Evolutionary conservation across 2,113 vertebrate genomes (phyloP).

Genomic region (Equus przewalskii): DNA sequence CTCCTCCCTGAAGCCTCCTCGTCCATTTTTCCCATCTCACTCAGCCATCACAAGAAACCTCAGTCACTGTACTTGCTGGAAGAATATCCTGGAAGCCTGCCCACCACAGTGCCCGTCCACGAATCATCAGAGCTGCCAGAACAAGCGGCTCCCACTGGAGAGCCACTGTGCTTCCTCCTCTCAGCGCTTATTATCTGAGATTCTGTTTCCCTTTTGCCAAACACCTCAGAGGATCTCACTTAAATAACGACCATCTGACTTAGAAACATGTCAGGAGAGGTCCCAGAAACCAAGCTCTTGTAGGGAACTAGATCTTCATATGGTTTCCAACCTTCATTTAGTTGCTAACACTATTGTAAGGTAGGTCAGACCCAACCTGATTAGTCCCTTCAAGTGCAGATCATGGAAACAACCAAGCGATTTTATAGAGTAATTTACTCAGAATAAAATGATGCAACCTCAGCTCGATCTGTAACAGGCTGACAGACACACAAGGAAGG

Average conservation of each 20-base stretch:
- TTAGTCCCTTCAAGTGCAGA: not conserved
- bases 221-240: fast-evolving
- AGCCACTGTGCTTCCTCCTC: not conserved
- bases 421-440: not conserved
- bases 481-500: not conserved
- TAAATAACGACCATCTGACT: not conserved
- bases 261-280: not conserved
- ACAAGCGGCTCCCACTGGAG: not conserved
- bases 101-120: fast-evolving
- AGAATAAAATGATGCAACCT: not conserved
- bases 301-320: not conserved
- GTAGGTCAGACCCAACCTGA: not conserved
- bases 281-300: not conserved
- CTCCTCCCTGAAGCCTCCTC: not conserved
- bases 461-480: not conserved
- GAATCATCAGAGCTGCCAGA: not conserved
- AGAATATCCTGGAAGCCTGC: not conserved
- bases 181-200: not conserved
- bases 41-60: not conserved
- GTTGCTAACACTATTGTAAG: not conserved
- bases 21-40: not conserved
- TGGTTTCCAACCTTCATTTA: not conserved
- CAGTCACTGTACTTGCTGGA: not conserved
- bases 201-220: not conserved
- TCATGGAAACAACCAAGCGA: not conserved